These are phyloP conservation scores for Morpho helenor DNA, from an alignment of 2,888 invertebrate species.

Conservation along the genomic window DNA sequence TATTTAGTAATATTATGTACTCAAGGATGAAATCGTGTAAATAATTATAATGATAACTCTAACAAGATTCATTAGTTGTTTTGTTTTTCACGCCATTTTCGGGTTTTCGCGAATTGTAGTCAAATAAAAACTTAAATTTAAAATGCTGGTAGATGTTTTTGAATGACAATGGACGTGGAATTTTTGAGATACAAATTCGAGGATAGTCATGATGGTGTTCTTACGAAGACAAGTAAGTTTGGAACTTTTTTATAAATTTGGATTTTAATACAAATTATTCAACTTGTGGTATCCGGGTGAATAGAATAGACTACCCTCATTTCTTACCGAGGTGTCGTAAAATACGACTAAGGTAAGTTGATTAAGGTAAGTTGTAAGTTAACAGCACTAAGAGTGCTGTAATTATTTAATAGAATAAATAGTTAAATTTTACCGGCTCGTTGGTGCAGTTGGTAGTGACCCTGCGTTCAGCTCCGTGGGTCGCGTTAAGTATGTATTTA, in stretches of 20 bases:
- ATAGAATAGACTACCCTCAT: too few species aligned
- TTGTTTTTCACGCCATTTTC: constrained; percentile 15
- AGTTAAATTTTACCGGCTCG: too few species aligned
- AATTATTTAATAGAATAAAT: too few species aligned
- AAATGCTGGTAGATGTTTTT: constrained; percentile 3
- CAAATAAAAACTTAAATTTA: neutral
- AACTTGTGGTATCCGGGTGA: too few species aligned
- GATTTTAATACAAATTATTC: too few species aligned
- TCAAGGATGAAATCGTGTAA: constrained; percentile 26
- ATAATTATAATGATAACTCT: constrained; percentile 23
- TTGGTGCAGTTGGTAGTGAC: too few species aligned
- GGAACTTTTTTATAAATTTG: neutral
- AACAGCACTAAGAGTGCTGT: too few species aligned
- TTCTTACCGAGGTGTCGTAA: too few species aligned
- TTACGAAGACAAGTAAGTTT: constrained; percentile 54
- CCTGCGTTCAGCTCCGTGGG: too few species aligned
- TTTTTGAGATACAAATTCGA: constrained; percentile 54
- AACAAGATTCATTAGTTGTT: constrained; percentile 16
- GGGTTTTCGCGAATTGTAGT: neutral
- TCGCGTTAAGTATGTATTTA: too few species aligned
- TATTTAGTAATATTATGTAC: constrained; percentile 22
- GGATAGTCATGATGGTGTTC: constrained; percentile 54
- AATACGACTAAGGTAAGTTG: too few species aligned
- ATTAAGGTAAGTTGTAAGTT: too few species aligned
- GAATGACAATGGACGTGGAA: constrained; percentile 52